phyloP scores from a whole-genome alignment of 2,888 invertebrate species.

The Drepana falcataria region DNA sequence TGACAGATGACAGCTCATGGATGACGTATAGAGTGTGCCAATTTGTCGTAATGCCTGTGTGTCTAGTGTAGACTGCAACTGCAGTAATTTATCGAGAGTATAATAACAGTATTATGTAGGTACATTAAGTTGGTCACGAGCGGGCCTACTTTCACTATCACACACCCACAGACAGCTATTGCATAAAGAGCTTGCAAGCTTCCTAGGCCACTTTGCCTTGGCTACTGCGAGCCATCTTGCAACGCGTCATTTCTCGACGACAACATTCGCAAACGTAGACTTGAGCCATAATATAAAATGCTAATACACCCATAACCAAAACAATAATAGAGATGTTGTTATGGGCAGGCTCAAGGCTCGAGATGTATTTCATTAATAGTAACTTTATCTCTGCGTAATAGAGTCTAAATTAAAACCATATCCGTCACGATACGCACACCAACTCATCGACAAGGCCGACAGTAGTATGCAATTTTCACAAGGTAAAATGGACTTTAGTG shows the following conservation, averaged over 20 bases:
- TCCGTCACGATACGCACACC: slow-evolving; percentile 30
- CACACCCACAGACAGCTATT: slow-evolving; percentile 13
- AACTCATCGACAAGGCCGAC: slow-evolving; percentile 47
- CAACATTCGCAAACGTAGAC: slow-evolving; percentile 24
- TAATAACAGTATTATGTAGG: slow-evolving; percentile 19
- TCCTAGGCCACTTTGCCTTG: not conserved
- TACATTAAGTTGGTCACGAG: slow-evolving; percentile 30
- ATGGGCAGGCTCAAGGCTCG: slow-evolving; percentile 14
- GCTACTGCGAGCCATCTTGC: too few relatives aligned
- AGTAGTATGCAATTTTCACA: slow-evolving; percentile 17
- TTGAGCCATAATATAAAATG: slow-evolving; percentile 32
- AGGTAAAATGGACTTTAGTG: slow-evolving; percentile 38
- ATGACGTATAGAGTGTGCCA: slow-evolving; percentile 19
- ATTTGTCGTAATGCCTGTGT: slow-evolving; percentile 4
- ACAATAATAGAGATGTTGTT: slow-evolving; percentile 26
- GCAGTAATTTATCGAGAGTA: slow-evolving; percentile 16
- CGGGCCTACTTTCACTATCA: slow-evolving; percentile 39
- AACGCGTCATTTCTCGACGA: not conserved
- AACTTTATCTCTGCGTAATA: slow-evolving; percentile 31
- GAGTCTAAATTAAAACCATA: slow-evolving; percentile 32
- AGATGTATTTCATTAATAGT: slow-evolving; percentile 20
- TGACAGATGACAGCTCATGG: slow-evolving; percentile 11
- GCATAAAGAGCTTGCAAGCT: slow-evolving; percentile 16
- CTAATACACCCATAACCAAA: slow-evolving; percentile 30
- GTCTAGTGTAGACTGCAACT: slow-evolving; percentile 11